A percentile compares a stretch with the other conserved stretches of the same genome.
These are phyloP conservation scores for Drosophila siamana DNA, from an alignment of 2,888 invertebrate species.

Conservation along the genomic window DNA sequence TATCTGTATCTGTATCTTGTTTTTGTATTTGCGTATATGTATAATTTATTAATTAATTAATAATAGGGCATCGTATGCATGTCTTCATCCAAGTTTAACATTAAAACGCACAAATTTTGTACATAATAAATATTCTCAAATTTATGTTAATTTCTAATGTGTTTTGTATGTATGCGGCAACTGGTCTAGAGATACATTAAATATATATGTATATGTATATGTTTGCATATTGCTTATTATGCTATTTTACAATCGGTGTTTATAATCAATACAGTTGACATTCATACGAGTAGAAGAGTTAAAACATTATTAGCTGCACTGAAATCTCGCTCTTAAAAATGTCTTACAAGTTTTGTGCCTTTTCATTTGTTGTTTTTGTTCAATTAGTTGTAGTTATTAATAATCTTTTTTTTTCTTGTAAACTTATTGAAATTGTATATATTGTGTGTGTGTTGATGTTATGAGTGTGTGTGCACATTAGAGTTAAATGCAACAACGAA, in stretches of 20 bases:
- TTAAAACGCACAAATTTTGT: conserved; percentile 70
- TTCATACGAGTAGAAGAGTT: conserved; percentile 39
- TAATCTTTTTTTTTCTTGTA: not conserved
- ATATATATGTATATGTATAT: conserved; percentile 7
- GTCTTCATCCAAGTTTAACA: conserved; percentile 71
- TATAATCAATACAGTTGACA: conserved; percentile 35
- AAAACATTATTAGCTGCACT: conserved; percentile 48
- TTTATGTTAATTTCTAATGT: conserved; percentile 4
- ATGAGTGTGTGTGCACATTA: conserved; percentile 26
- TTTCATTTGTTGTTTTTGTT: conserved; percentile 1
- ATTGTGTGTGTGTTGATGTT: conserved; percentile 13
- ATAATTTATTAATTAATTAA: conserved; percentile 41
- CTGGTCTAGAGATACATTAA: conserved; percentile 28
- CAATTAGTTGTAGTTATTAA: conserved; percentile 10
- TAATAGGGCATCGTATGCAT: conserved; percentile 71
- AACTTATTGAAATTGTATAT: not conserved
- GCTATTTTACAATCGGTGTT: conserved; percentile 59
- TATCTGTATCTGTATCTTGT: too few species aligned
- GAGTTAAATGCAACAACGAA: conserved; percentile 73
- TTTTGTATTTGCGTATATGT: too few species aligned
- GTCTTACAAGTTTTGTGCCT: conserved; percentile 45
- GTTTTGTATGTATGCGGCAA: conserved; percentile 36
- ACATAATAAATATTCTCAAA: conserved; percentile 64
- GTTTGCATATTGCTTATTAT: conserved; percentile 26
- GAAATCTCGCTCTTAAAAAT: conserved; percentile 42